phyloP scores from a whole-genome alignment of 2,888 invertebrate species.

The Herminia tarsipennalis region DNA sequence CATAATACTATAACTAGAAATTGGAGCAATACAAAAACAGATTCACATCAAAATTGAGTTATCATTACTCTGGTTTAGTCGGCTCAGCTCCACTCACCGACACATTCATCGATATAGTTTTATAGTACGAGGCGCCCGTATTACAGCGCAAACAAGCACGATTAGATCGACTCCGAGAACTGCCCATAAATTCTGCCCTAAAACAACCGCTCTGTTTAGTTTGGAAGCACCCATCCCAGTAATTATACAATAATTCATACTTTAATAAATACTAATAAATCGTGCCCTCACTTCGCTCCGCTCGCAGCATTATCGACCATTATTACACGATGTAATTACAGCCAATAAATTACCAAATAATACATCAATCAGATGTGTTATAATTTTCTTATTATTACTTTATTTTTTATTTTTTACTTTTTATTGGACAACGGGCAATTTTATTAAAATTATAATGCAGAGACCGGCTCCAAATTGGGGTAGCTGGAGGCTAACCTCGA shows the following conservation, averaged over 20 bases:
- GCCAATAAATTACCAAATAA: constrained; percentile 85
- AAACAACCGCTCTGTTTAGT: constrained; percentile 82
- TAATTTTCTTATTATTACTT: constrained; percentile 77
- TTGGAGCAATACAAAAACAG: constrained; percentile 45
- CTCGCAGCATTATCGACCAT: constrained; percentile 77
- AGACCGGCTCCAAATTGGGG: constrained; percentile 78
- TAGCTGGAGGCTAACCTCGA: constrained; percentile 76
- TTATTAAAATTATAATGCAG: constrained; percentile 84
- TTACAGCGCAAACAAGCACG: constrained; percentile 64
- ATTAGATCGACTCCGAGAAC: constrained; percentile 79
- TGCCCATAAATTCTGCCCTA: constrained; percentile 79
- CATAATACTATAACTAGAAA: constrained; percentile 40
- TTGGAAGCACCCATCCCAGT: constrained; percentile 81
- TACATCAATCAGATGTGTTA: constrained; percentile 86
- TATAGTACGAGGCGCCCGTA: constrained; percentile 48
- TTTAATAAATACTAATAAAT: constrained; percentile 86
- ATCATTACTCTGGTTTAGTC: constrained; percentile 39
- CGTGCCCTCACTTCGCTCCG: constrained; percentile 65
- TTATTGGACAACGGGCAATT: constrained; percentile 77
- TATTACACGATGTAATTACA: constrained; percentile 85
- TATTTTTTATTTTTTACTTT: constrained; percentile 60
- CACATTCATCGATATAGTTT: constrained; percentile 44
- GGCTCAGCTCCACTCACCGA: constrained; percentile 24
- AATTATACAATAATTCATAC: constrained; percentile 86
- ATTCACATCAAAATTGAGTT: constrained; percentile 48